phyloP scores from a whole-genome alignment of 2,888 invertebrate species.

The Tenthredo mesomela region DNA sequence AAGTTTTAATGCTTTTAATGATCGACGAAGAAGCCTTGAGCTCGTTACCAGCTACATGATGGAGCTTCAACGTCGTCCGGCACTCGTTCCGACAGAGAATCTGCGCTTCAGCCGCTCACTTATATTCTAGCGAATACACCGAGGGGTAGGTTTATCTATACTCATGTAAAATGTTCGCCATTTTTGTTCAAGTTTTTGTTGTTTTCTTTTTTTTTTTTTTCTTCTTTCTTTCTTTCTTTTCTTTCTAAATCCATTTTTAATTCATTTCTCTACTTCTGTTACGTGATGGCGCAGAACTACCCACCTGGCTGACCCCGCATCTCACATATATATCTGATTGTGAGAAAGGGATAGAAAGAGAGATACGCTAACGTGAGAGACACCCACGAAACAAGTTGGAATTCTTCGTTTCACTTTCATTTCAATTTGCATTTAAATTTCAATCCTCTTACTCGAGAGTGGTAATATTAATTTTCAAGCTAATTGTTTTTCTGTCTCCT shows the following conservation, averaged over 20 bases:
- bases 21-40: constrained; percentile 52
- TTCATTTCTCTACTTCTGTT: neutral
- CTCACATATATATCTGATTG: neutral
- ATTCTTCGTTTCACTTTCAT: constrained; percentile 52
- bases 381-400: constrained; percentile 44
- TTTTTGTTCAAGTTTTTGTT: neutral
- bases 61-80: constrained; percentile 1
- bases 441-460: constrained; percentile 30
- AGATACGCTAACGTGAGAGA: constrained; percentile 27
- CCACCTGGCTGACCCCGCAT: constrained; percentile 17
- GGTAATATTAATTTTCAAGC: constrained; percentile 33
- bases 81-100: neutral
- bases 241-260: neutral
- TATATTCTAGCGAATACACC: neutral
- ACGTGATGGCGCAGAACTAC: neutral
- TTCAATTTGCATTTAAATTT: constrained; percentile 52
- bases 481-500: neutral
- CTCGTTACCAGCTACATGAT: constrained; percentile 38
- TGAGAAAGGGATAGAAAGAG: neutral
- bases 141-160: neutral
- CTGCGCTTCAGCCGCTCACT: neutral
- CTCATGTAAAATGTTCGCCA: neutral
- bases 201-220: neutral
- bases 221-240: neutral
- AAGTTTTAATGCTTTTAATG: constrained; percentile 49